Evolutionary conservation across 2,113 vertebrate genomes (phyloP), one percentile per base, ranked within the genome.

Genomic region (Oryzias celebensis): DNA sequence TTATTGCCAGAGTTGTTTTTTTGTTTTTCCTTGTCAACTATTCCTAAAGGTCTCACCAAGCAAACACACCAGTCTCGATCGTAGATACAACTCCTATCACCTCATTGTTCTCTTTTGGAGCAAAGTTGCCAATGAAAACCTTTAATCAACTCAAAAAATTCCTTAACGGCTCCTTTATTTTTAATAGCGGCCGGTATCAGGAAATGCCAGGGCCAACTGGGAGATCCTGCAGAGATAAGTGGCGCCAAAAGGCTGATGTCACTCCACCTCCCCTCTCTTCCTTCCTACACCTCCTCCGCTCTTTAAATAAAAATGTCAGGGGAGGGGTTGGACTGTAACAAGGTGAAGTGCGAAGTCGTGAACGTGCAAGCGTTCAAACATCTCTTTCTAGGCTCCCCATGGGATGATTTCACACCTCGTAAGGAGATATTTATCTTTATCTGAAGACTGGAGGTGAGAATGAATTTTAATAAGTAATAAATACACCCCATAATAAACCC

Each of bases 141-240:
- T 28, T 22, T 47, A 58, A 58, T 59, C 15, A n/a, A 31, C n/a
- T 7, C 36, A 22, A 46, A 50, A 18, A 67, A 67, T 52, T 58
- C 65, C 50, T 18, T 2, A 60, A 47, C 47, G 60, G 56, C 57
- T 62, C 42, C 14, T 18, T 53, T 42, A 2, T 53, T 63, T 60
- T 58, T 58, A 43, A 58, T 28, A 75, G 67, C 24, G 57, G 71
- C 60, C 66, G 5, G 41, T 55, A 75, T 58, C 71, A 87, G 87
- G 82, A 89, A 89, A 86, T 82, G 82, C 85, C 80, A 67, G 78
- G 10, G 73, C 82, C 77, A 83, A 77, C 74, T 77, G 78, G 70
- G 81, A 89, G 87, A 89, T 89, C 82, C 82, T 52, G 71, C 31
- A 24, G 62, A 76, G 85, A 89, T 86, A 87, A 86, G 82, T 77